These are phyloP conservation scores for Cosmia trapezina DNA, from an alignment of 2,888 invertebrate species.

Conservation along the genomic window DNA sequence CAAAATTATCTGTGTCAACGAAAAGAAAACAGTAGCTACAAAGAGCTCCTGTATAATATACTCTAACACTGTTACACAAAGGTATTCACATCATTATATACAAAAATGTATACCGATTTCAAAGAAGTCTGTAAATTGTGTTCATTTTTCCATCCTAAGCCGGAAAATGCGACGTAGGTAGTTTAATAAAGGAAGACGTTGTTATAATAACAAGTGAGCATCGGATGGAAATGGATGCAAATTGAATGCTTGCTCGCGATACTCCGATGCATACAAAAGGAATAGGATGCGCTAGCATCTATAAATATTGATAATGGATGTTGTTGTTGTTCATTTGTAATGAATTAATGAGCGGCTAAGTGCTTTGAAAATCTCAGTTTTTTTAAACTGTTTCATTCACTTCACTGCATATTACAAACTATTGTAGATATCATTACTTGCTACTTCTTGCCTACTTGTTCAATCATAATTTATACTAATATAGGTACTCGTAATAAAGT, in stretches of 20 bases:
- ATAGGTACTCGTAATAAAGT: too few species aligned
- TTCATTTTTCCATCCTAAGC: conserved; percentile 33
- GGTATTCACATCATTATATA: conserved; percentile 19
- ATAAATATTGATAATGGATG: conserved; percentile 24
- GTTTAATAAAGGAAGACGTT: conserved; percentile 25
- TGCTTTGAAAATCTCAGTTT: not conserved
- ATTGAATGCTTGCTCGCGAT: conserved; percentile 41
- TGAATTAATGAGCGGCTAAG: not conserved
- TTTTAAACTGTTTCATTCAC: not conserved
- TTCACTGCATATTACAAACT: not conserved
- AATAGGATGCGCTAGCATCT: not conserved
- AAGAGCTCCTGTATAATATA: not conserved
- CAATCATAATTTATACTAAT: not conserved
- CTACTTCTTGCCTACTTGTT: not conserved
- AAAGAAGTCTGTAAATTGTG: conserved; percentile 44
- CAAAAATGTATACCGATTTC: conserved; percentile 24
- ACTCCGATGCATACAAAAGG: conserved; percentile 45
- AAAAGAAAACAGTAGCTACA: not conserved
- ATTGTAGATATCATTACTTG: too few species aligned
- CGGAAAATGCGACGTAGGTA: conserved; percentile 26
- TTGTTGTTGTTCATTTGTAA: conserved; percentile 8
- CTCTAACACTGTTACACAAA: not conserved
- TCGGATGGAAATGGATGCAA: conserved; percentile 41
- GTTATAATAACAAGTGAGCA: conserved; percentile 44
- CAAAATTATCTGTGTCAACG: not conserved